Percentiles rank a stretch among this genome's conserved stretches.
Evolutionary conservation across 2,797 vertebrate genomes (phyloP).

Genomic region (Etheostoma perlongum): DNA sequence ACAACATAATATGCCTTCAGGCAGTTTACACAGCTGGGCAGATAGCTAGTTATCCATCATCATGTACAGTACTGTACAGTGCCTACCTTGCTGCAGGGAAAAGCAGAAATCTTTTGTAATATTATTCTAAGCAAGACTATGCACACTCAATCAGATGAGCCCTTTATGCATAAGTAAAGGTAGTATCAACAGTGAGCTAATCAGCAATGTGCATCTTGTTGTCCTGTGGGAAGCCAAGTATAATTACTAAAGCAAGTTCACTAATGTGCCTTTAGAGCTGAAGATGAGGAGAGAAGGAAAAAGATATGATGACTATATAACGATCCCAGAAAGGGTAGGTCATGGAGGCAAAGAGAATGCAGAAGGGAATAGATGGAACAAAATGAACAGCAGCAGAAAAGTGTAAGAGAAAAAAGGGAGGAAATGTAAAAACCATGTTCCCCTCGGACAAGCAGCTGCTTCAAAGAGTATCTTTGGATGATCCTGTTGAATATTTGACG

Average conservation of each 20-base stretch:
- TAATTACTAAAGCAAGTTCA: slow-evolving; percentile 75
- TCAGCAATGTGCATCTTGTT: slow-evolving; percentile 69
- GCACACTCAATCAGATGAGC: slow-evolving; percentile 59
- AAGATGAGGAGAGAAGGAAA: slow-evolving; percentile 48
- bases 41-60: slow-evolving; percentile 33
- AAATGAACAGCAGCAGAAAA: slow-evolving; percentile 58
- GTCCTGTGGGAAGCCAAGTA: slow-evolving; percentile 75
- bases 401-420: slow-evolving; percentile 30
- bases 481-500: slow-evolving; percentile 61
- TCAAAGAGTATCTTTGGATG: slow-evolving; percentile 59
- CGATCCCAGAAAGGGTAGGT: slow-evolving; percentile 52
- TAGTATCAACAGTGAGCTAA: slow-evolving; percentile 75
- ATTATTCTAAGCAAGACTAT: slow-evolving; percentile 62
- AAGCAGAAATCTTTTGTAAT: slow-evolving; percentile 65
- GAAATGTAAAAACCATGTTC: slow-evolving; percentile 32
- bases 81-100: slow-evolving; percentile 49
- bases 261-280: slow-evolving; percentile 77
- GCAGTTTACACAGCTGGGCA: slow-evolving; percentile 37
- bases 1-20: slow-evolving; percentile 26
- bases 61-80: slow-evolving; percentile 8
- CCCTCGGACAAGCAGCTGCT: slow-evolving; percentile 38
- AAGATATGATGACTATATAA: slow-evolving; percentile 59
- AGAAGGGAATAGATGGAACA: slow-evolving; percentile 58
- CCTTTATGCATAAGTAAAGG: slow-evolving; percentile 75
- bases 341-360: slow-evolving; percentile 51